A percentile compares a stretch with the other conserved stretches of the same genome.
Conservation (phyloP, 2,797 vertebrate genomes). For the Poeciliopsis infans region DNA sequence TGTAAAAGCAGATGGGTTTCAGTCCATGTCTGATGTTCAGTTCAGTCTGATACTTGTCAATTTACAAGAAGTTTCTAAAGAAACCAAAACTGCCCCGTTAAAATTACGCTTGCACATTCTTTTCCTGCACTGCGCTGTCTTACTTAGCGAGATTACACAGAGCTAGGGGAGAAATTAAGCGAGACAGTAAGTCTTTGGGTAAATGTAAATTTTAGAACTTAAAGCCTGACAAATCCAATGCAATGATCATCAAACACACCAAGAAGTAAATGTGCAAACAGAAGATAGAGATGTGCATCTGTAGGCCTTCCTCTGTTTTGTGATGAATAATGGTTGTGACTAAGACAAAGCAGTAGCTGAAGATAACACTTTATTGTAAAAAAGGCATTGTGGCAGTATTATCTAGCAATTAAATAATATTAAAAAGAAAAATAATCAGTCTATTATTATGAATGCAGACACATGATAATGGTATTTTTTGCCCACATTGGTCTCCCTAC, state of each 20-base stretch:
- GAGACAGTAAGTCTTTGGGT: background rate
- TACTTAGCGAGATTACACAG: background rate
- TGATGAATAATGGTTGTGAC: background rate
- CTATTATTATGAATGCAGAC: too few relatives aligned
- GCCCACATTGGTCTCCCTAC: too few relatives aligned
- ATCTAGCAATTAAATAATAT: background rate
- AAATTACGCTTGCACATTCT: background rate
- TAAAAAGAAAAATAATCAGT: too few relatives aligned
- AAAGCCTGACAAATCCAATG: background rate
- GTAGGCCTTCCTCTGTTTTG: background rate
- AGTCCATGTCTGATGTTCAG: conserved; percentile 2
- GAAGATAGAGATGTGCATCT: background rate
- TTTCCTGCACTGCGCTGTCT: background rate
- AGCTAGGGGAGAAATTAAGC: background rate
- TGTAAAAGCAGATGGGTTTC: conserved; percentile 36
- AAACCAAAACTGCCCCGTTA: background rate
- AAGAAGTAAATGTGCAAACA: background rate
- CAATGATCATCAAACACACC: background rate
- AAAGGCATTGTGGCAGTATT: background rate
- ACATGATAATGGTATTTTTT: too few relatives aligned
- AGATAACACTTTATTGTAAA: background rate
- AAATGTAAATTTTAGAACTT: background rate
- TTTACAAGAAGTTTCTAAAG: background rate
- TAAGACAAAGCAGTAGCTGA: background rate
- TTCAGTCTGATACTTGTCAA: conserved; percentile 10